Percentiles rank a stretch among this genome's conserved stretches.
Evolutionary conservation across 2,113 vertebrate genomes (phyloP).

Genomic region (Percina caprodes): DNA sequence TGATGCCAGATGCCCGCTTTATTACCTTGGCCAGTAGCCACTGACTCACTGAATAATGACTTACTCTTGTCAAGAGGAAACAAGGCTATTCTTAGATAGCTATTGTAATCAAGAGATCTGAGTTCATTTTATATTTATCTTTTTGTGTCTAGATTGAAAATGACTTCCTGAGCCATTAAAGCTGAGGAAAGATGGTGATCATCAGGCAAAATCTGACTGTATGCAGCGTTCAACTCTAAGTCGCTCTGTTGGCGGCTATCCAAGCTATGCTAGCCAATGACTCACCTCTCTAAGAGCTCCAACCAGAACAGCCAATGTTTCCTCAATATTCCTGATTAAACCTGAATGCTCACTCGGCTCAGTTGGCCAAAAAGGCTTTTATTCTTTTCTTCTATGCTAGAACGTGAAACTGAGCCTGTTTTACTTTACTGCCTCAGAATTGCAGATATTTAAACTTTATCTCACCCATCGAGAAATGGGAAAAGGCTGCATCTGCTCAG

Average conservation of each 20-base stretch:
- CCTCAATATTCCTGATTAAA: slow-evolving; percentile 84
- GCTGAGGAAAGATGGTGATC: slow-evolving; percentile 45
- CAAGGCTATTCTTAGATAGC: slow-evolving; percentile 57
- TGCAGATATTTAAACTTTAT: slow-evolving; percentile 47
- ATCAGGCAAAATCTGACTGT: slow-evolving; percentile 47
- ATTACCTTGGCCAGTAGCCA: slow-evolving; percentile 66
- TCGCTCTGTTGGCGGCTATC: slow-evolving; percentile 64
- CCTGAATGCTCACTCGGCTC: slow-evolving; percentile 63
- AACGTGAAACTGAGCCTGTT: slow-evolving; percentile 66
- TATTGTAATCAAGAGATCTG: slow-evolving; percentile 63
- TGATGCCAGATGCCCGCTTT: slow-evolving; percentile 66
- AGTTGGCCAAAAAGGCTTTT: slow-evolving; percentile 80
- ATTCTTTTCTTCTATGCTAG: slow-evolving; percentile 71
- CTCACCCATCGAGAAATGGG: not conserved
- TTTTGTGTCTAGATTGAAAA: slow-evolving; percentile 25
- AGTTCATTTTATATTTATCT: slow-evolving; percentile 51
- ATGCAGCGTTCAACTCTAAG: slow-evolving; percentile 55
- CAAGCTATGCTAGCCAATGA: slow-evolving; percentile 70
- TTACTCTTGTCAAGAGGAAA: slow-evolving; percentile 49
- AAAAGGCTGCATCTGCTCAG: slow-evolving; percentile 9
- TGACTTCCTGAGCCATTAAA: slow-evolving; percentile 47
- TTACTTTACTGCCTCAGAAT: slow-evolving; percentile 38
- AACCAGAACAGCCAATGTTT: slow-evolving; percentile 67
- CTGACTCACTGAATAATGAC: slow-evolving; percentile 53
- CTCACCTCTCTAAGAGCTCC: slow-evolving; percentile 79